Evolutionary conservation across 2,888 invertebrate genomes (phyloP), one percentile per base, ranked within the genome.

Genomic region (Dromius quadrimaculatus): DNA sequence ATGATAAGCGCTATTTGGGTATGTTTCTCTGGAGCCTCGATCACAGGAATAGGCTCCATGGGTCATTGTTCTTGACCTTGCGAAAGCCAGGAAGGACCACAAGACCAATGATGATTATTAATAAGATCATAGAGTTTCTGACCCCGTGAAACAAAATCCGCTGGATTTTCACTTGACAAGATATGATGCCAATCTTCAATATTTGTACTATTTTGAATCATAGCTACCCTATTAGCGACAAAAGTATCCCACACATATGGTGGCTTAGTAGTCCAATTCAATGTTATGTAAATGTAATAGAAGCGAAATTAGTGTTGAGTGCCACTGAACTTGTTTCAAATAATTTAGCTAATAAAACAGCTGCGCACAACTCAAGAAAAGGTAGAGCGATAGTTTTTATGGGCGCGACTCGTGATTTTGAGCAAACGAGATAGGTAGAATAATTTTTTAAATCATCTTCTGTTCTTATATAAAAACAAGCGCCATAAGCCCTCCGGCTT

Each of bases 381-480:
- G 59, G 59, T 5, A 59, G 17, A 3, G 59, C 15, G 5, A 59
- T 34, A 3, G 36, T 59, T 59, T 34, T 59, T 20, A 57, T 15
- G 28, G 57, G 57, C 9, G 57, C 57, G 6, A 28, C 57, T 9
- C 57, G 57, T 17, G 57, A 57, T 57, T 57, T 57, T 32, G 57
- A 28, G 32, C 57, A 57, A 8, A 57, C 57, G 32, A 57, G 57
- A 57, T 13, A 17, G 6, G 34, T 9, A 5, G 28, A 2, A 57
- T 32, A 6, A 2, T 11, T 3, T 5, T 57, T 57, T 8, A 17
- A 57, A 8, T 28, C 20, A 28, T 57, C n/a, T n/a, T n/a, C 17
- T 15, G 57, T 57, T 57, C 57, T 28, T 57, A 57, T 13, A 57
- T 32, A 57, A 2, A 34, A 20, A 28, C 57, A 57, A 5, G 57